These are phyloP conservation scores for Achroia grisella DNA, from an alignment of 1,140 invertebrate genomes.

Conservation along the genomic window DNA sequence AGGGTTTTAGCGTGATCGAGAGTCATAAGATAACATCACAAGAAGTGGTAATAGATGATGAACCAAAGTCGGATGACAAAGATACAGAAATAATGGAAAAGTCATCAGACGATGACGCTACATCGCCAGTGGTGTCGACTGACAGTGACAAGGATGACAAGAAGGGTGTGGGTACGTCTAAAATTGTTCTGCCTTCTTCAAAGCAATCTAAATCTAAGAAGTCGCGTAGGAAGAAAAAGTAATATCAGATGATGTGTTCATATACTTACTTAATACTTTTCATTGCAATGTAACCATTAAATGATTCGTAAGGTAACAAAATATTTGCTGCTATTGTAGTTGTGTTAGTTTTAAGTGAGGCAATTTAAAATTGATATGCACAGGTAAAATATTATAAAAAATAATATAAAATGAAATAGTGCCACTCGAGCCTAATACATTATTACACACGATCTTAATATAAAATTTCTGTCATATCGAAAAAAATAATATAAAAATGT, in stretches of 20 bases:
- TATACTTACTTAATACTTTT: conserved; percentile 19
- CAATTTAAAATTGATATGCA: conserved; percentile 28
- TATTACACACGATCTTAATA: conserved; percentile 15
- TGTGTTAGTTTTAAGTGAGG: conserved; percentile 30
- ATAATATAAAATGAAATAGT: conserved; percentile 10
- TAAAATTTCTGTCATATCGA: conserved; percentile 32
- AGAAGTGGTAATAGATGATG: conserved; percentile 52
- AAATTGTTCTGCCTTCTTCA: conserved; percentile 28
- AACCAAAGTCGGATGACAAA: conserved; percentile 28
- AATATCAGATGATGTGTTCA: conserved; percentile 39
- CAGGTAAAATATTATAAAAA: conserved; percentile 48
- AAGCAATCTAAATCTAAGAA: conserved; percentile 62
- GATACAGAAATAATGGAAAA: conserved; percentile 55
- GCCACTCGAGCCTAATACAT: conserved; percentile 3
- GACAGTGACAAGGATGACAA: conserved; percentile 66
- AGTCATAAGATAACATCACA: conserved; percentile 58
- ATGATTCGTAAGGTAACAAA: conserved; percentile 11
- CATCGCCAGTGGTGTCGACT: conserved; percentile 51
- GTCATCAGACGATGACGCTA: conserved; percentile 64
- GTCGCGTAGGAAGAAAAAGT: conserved; percentile 62
- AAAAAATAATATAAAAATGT: conserved; percentile 47
- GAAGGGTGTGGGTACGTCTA: conserved; percentile 28
- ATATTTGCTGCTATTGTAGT: conserved; percentile 37
- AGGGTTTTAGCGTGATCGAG: conserved; percentile 56
- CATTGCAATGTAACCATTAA: conserved; percentile 17